Evolutionary conservation across 1,140 invertebrate species (phyloP).

Genomic region (Cotesia glomerata): DNA sequence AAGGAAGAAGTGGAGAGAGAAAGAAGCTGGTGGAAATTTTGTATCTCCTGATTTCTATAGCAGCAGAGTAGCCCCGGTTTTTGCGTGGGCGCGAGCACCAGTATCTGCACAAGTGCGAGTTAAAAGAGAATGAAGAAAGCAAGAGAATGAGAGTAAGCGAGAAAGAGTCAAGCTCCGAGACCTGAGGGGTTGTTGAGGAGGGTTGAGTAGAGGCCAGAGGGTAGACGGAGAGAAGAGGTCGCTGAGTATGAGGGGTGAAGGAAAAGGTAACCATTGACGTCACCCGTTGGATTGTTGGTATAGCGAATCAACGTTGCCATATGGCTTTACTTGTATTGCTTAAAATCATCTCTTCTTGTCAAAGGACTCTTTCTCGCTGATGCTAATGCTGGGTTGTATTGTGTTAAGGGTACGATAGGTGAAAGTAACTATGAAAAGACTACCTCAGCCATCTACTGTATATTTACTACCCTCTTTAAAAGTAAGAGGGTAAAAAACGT

Average conservation of each 20-base stretch:
- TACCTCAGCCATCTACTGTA: background rate
- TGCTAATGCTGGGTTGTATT: background rate
- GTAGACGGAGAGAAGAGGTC: background rate
- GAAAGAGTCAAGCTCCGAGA: background rate
- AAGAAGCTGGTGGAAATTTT: background rate
- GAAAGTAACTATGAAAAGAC: background rate
- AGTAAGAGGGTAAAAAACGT: background rate
- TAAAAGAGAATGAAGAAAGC: background rate
- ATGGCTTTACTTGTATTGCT: slow-evolving; percentile 5
- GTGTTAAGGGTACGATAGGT: background rate
- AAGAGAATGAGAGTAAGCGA: background rate
- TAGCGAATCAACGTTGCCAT: slow-evolving; percentile 20
- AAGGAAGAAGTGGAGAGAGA: background rate
- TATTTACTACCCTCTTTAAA: background rate
- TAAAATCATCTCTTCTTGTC: background rate
- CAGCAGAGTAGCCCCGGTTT: background rate
- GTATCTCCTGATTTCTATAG: background rate
- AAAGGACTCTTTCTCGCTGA: too few species aligned
- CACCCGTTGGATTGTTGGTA: slow-evolving; percentile 10
- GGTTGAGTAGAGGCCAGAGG: background rate
- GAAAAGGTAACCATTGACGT: slow-evolving; percentile 24
- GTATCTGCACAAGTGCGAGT: background rate
- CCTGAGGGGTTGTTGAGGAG: background rate
- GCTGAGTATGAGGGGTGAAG: background rate
- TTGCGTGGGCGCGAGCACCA: slow-evolving; percentile 16